Base-by-base conservation (phyloP, 1,140 invertebrate genomes). In the Holcopasites calliopsidis region DNA sequence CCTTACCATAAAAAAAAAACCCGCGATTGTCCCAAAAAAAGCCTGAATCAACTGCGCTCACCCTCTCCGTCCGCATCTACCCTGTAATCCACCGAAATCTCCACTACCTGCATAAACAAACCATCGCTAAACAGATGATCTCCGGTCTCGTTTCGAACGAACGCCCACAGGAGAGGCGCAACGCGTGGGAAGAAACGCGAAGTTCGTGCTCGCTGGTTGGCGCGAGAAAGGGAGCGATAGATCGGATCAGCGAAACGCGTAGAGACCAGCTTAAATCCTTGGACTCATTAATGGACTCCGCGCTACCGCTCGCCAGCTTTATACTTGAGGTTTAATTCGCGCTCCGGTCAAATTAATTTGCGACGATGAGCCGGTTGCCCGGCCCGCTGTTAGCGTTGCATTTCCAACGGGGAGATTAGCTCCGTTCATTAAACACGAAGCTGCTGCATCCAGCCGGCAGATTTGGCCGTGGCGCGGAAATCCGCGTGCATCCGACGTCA, bases 321-420 rank as follows among this genome's bases (percentile, higher is more conserved):
- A 86, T 89, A 88, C 86, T 90, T 89, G 86, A 91, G 86, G 81
- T 89, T 90, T 89, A 90, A 90, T 88, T 88, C 88, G 80, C 62
- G 74, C 83, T 38, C 64, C 77, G 78, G 80, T 83, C 83, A 87
- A 87, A 90, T 91, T 90, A 90, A 91, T 91, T 90, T 87, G 86
- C 87, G 85, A 85, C 86, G 87, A 90, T 90, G 86, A 88, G 87
- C 87, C 47, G 44, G 77, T 66, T 64, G 57, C 7, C 23, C 16
- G 65, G 16, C 23, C n/a, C 75, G 80, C 72, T 85, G 86, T 86
- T 88, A 84, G 78, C 79, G 66, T 66, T 81, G 79, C 77, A 68
- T 83, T 83, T 86, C 86, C 69, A 82, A 82, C 80, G 58, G 75
- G 72, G 70, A 87, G 84, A 89, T 88, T 87, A 88, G 84, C 85